These are phyloP conservation scores for Nothoprocta pentlandii DNA, from an alignment of 2,113 vertebrate species.

Conservation along the genomic window DNA sequence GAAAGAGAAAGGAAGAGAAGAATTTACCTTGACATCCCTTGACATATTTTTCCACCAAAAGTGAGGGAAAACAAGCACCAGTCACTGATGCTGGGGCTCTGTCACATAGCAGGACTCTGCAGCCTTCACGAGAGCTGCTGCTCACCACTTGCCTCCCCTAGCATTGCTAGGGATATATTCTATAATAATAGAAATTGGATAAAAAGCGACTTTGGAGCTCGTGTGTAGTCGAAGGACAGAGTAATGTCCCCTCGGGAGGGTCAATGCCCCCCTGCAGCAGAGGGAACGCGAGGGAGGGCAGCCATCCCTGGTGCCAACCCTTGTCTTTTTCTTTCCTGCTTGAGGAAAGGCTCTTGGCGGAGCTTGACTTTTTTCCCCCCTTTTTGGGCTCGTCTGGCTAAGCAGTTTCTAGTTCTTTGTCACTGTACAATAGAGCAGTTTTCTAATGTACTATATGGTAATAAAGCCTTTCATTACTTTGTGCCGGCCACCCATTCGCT, in stretches of 20 bases:
- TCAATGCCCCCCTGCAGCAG: not conserved
- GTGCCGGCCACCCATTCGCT: conserved; percentile 30
- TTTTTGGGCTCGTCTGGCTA: not conserved
- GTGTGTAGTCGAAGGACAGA: not conserved
- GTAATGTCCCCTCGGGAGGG: not conserved
- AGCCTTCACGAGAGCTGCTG: conserved; percentile 60
- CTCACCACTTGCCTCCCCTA: conserved; percentile 40
- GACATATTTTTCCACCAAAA: conserved; percentile 76
- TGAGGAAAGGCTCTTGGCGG: not conserved
- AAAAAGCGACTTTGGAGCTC: conserved; percentile 1
- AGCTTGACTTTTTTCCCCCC: not conserved
- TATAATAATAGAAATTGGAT: not conserved
- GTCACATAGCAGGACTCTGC: not conserved
- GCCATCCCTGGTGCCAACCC: not conserved
- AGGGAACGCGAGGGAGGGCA: not conserved
- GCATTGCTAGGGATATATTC: not conserved
- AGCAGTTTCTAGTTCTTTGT: not conserved
- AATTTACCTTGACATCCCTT: conserved; percentile 79
- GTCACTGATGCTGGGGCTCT: conserved; percentile 21
- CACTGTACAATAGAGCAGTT: not conserved
- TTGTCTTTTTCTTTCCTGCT: not conserved
- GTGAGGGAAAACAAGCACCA: conserved; percentile 64
- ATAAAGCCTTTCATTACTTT: conserved; percentile 52
- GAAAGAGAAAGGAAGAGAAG: conserved; percentile 28
- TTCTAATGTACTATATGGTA: not conserved